Conservation (phyloP, 2,113 vertebrate genomes). For the Carettochelys insculpta region DNA sequence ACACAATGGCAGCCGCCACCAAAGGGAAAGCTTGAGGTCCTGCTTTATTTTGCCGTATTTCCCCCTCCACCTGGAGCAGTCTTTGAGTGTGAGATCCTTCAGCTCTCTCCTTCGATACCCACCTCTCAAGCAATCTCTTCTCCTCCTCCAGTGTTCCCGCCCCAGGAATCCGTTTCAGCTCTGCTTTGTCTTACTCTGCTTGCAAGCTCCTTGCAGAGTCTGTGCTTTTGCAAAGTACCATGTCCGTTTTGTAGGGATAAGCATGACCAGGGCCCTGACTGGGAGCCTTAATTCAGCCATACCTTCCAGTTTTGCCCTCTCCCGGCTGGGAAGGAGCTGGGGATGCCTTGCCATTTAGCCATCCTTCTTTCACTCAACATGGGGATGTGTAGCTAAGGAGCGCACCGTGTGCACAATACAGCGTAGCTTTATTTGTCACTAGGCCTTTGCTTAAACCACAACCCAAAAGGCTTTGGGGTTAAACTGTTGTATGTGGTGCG, state of each 20-base stretch:
- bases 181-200: neutral
- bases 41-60: neutral
- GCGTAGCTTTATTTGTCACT: neutral
- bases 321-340: neutral
- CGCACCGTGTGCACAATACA: too few species aligned
- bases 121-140: neutral
- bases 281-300: neutral
- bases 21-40: too few species aligned
- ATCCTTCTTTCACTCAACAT: neutral
- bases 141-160: neutral
- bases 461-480: neutral
- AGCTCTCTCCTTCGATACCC: neutral
- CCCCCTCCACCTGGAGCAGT: accelerated
- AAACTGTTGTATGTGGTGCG: too few species aligned
- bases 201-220: neutral
- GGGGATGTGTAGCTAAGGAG: neutral
- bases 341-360: neutral
- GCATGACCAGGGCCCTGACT: neutral
- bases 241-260: neutral
- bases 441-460: neutral
- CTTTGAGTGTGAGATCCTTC: neutral
- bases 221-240: neutral
- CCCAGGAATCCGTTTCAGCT: neutral
- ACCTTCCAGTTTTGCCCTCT: neutral
- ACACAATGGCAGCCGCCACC: too few species aligned